Evolutionary conservation across 1,140 invertebrate genomes (phyloP).

Genomic region (Drosophila orosa): DNA sequence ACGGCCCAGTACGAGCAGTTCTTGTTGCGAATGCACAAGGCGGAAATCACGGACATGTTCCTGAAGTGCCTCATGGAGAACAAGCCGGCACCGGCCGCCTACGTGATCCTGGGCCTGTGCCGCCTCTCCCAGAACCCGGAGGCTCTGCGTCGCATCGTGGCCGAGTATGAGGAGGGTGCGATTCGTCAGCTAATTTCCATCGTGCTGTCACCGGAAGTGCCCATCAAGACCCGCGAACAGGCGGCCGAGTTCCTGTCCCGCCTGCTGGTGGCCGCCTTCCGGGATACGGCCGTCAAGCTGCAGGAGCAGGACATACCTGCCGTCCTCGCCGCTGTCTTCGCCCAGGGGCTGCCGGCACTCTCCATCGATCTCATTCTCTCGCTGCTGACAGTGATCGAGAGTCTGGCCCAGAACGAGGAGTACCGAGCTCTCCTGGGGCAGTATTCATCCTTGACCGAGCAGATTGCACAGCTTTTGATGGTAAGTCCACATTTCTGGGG

Average conservation of each 20-base stretch:
- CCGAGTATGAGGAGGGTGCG: conserved; percentile 40
- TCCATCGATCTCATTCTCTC: conserved; percentile 72
- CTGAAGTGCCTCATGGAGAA: conserved; percentile 60
- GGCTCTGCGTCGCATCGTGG: conserved; percentile 54
- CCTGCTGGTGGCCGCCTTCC: conserved; percentile 55
- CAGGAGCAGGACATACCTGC: conserved; percentile 36
- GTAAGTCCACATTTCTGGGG: conserved; percentile 8
- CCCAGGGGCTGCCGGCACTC: conserved; percentile 46
- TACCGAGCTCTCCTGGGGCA: conserved; percentile 50
- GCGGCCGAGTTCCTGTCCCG: conserved; percentile 56
- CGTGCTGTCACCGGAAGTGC: conserved; percentile 29
- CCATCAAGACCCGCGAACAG: conserved; percentile 72
- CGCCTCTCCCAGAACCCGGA: conserved; percentile 59
- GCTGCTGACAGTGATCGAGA: conserved; percentile 66
- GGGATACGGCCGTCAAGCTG: conserved; percentile 40
- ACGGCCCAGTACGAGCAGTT: conserved; percentile 64
- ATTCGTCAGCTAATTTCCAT: conserved; percentile 54
- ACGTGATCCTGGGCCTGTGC: conserved; percentile 61
- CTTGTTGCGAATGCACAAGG: conserved; percentile 53
- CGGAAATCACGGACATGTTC: conserved; percentile 61
- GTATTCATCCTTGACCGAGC: conserved; percentile 41
- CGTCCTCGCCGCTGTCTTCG: conserved; percentile 39
- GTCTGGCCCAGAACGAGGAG: conserved; percentile 65
- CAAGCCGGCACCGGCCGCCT: conserved; percentile 51
- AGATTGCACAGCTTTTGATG: conserved; percentile 69